Evolutionary conservation across 2,888 invertebrate genomes (phyloP).

Genomic region (Stenodema calcarata): DNA sequence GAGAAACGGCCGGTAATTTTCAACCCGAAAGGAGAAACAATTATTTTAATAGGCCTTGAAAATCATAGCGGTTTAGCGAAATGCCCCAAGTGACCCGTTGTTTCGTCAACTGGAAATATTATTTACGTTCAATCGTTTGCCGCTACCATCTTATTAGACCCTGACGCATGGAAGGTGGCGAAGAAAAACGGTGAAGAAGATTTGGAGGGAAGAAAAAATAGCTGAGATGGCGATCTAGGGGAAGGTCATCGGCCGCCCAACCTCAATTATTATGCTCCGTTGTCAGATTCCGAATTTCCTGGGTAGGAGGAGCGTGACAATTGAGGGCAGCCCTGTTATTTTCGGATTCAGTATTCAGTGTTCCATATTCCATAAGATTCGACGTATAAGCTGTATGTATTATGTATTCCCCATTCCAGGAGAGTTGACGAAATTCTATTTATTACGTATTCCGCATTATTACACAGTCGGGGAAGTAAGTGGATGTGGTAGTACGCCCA

Average conservation of each 20-base stretch:
- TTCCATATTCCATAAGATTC: no score
- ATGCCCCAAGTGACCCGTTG: background rate
- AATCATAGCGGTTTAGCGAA: slow-evolving; percentile 11
- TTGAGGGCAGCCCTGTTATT: no score
- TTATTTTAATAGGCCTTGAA: background rate
- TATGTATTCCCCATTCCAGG: no score
- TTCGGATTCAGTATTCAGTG: no score
- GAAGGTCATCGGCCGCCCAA: background rate
- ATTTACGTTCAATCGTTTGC: background rate
- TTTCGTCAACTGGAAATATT: slow-evolving; percentile 7
- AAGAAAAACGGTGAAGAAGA: background rate
- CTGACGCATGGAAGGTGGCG: background rate
- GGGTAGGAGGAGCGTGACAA: no score
- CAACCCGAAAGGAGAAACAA: background rate
- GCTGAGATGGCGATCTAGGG: background rate
- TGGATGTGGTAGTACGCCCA: no score
- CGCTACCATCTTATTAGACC: background rate
- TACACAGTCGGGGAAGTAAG: no score
- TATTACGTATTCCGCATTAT: no score
- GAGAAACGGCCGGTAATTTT: background rate
- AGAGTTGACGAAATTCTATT: no score
- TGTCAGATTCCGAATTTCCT: no score
- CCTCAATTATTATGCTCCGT: no score
- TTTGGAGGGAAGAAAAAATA: background rate
- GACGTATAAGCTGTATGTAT: no score